Base-by-base conservation (phyloP, 2,888 invertebrate genomes). In the Lepidonotus clava region DNA sequence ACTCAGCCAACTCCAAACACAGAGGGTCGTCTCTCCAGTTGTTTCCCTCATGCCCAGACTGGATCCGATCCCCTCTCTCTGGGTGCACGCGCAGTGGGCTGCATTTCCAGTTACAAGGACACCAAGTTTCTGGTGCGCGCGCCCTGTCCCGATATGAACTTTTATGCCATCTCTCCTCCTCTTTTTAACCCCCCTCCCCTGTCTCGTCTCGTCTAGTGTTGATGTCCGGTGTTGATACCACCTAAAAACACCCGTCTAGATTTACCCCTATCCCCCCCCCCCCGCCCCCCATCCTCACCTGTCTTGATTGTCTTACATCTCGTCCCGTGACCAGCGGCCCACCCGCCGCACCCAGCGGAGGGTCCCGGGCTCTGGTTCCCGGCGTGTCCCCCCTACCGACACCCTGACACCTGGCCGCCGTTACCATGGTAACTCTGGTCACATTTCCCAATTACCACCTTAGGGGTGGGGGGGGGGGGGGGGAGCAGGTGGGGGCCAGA, bases 361-460 rank as follows among this genome's bases (percentile, higher is more conserved):
- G 71, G 67, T 24, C 14, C 36, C 0, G 36, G 71, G 11, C 36
- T 71, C 24, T 34, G 38, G 38, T 71, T 71, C 71, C 71, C 66
- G n/a, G 11, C 66, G 1, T 32, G 24, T 32, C 21, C 66, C 66
- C 36, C 38, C 71, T 71, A 34, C 71, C n/a, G n/a, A n/a, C n/a
- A n/a, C 38, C 34, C 71, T 71, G 71, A 21, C 36, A 34, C 71
- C 18, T 71, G 38, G 71, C 71, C 34, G 38, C 71, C 38, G 71
- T 71, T 71, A 38, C 71, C 71, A 71, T 71, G 71, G 71, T 71
- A 34, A 71, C 71, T 40, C 28, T 80, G 6, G 46, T 80, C 80
- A 80, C n/a, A 46, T 46, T 80, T 80, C 46, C 80, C 80, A 80
- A 80, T 80, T 80, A 80, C 40, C 80, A 80, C 80, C 46, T 46